Evolutionary conservation across 2,888 invertebrate species (phyloP).

Genomic region (Epirrita christyi): DNA sequence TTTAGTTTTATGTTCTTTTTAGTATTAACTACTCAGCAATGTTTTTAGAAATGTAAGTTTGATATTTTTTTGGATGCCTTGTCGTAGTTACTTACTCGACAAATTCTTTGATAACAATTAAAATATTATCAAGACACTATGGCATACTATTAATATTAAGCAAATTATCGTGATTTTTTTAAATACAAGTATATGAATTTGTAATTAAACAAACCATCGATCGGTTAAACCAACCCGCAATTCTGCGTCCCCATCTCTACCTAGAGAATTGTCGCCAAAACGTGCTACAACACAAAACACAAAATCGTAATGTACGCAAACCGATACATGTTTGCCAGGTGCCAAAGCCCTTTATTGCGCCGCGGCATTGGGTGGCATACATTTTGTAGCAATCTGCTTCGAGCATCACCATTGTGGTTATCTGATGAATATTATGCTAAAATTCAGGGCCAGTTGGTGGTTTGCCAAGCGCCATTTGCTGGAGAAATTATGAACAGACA

Average conservation of each 20-base stretch:
- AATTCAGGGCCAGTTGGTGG: conserved; percentile 9
- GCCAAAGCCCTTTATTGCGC: conserved; percentile 1
- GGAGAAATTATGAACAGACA: too few species aligned
- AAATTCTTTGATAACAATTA: too few species aligned
- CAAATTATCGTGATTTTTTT: too few species aligned
- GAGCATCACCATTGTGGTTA: not conserved
- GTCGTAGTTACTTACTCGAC: too few species aligned
- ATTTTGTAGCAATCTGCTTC: conserved; percentile 1
- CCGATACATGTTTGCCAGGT: conserved; percentile 19
- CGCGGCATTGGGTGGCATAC: conserved; percentile 8
- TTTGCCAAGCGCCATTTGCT: conserved; percentile 8
- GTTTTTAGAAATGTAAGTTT: not conserved
- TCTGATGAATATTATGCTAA: conserved; percentile 2
- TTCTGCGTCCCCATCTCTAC: conserved; percentile 9
- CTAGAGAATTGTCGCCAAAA: conserved; percentile 1
- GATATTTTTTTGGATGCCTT: too few species aligned
- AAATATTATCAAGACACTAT: too few species aligned
- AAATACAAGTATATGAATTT: too few species aligned
- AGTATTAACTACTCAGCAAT: not conserved
- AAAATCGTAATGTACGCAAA: conserved; percentile 10
- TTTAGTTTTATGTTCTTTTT: not conserved
- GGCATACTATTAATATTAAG: too few species aligned
- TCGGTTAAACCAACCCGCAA: too few species aligned
- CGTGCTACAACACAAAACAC: conserved; percentile 18
- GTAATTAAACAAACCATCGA: too few species aligned